Conservation (phyloP, 1,140 invertebrate genomes). For the Hirudo medicinalis region DNA sequence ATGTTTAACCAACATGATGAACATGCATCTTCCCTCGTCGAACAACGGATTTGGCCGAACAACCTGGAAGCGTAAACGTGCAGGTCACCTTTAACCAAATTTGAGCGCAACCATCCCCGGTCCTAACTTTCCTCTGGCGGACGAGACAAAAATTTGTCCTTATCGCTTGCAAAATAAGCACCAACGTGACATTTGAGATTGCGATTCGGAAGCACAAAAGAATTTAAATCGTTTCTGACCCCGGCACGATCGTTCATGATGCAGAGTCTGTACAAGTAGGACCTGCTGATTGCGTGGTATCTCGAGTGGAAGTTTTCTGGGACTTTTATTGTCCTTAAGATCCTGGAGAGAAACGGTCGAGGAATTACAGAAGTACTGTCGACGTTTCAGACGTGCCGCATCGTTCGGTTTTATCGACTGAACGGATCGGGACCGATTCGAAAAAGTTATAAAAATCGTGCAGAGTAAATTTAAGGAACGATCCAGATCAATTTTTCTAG, state of each 20-base stretch:
- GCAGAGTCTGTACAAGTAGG: conserved; percentile 2
- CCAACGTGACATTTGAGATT: too few species aligned
- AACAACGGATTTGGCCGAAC: neutral
- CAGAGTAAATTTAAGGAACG: neutral
- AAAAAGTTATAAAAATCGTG: neutral
- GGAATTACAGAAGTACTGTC: neutral
- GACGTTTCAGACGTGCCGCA: neutral
- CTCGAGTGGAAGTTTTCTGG: neutral
- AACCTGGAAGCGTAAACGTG: too few species aligned
- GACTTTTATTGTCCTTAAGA: conserved; percentile 1
- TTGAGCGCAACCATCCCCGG: neutral
- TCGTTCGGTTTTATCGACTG: neutral
- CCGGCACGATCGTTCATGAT: neutral
- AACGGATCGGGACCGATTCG: neutral
- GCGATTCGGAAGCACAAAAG: neutral
- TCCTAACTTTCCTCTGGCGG: neutral
- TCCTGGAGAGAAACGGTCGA: neutral
- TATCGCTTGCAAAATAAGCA: too few species aligned
- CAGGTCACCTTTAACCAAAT: neutral
- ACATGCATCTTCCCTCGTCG: neutral
- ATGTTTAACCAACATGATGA: neutral
- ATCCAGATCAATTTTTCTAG: too few species aligned
- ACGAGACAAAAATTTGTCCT: neutral
- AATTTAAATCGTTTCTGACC: neutral
- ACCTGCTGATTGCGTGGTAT: neutral